Percentiles rank a stretch among this genome's conserved stretches.
These are phyloP conservation scores for Hippoglossus hippoglossus DNA, from an alignment of 2,797 vertebrate species.

Conservation along the genomic window DNA sequence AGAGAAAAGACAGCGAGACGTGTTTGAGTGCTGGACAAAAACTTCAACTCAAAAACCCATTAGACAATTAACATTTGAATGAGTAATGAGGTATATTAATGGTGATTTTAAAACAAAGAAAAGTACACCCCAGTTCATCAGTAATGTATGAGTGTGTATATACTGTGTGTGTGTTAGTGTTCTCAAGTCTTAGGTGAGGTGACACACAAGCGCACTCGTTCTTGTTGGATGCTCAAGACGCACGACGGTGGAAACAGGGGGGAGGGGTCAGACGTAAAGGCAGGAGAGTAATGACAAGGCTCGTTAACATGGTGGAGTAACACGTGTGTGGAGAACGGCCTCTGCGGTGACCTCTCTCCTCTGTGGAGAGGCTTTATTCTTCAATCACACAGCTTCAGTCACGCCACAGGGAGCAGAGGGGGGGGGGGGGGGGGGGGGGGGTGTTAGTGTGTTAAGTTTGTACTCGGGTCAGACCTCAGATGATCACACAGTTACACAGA, in stretches of 20 bases:
- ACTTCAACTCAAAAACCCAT: constrained; percentile 52
- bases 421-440: background rate
- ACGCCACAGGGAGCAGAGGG: constrained; percentile 30
- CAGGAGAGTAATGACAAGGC: constrained; percentile 47
- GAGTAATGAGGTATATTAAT: constrained; percentile 77
- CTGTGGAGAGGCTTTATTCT: constrained; percentile 5
- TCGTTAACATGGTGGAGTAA: constrained; percentile 50
- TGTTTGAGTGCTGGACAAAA: constrained; percentile 69
- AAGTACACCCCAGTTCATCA: constrained; percentile 36
- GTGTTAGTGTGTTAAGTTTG: background rate
- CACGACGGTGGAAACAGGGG: constrained; percentile 6
- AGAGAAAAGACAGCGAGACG: constrained; percentile 64
- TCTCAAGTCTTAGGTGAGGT: constrained; percentile 38
- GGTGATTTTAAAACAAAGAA: constrained; percentile 40
- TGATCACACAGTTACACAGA: constrained; percentile 29
- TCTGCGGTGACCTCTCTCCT: constrained; percentile 29
- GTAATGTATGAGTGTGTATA: constrained; percentile 36
- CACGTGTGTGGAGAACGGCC: constrained; percentile 32
- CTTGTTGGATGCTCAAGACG: constrained; percentile 34
- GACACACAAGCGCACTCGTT: constrained; percentile 33
- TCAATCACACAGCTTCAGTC: constrained; percentile 51
- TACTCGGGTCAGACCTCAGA: constrained; percentile 30
- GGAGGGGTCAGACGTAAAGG: constrained; percentile 23
- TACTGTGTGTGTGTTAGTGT: constrained; percentile 28
- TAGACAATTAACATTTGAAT: constrained; percentile 53